Conservation (phyloP, 2,888 invertebrate species). For the Chrysolina oricalcia region DNA sequence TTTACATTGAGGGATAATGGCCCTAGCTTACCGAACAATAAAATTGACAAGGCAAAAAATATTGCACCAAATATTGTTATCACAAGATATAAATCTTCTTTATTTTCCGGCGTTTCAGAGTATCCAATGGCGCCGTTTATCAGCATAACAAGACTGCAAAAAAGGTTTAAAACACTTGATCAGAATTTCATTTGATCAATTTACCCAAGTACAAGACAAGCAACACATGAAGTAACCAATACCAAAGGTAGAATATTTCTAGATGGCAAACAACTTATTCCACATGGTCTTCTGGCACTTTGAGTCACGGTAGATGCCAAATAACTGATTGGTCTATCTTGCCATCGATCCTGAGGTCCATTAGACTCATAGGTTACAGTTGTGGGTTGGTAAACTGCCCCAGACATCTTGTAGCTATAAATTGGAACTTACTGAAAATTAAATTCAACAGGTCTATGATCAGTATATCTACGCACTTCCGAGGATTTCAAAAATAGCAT, state of each 20-base stretch:
- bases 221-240: conserved; percentile 66
- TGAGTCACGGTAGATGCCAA: conserved; percentile 72
- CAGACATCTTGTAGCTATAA: conserved; percentile 61
- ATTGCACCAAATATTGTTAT: conserved; percentile 78
- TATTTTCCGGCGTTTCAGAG: conserved; percentile 69
- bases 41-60: conserved; percentile 77
- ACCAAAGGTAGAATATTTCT: conserved; percentile 66
- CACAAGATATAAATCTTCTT: conserved; percentile 68
- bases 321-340: conserved; percentile 69
- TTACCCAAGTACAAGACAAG: conserved; percentile 67
- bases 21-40: conserved; percentile 74
- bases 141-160: conserved; percentile 76
- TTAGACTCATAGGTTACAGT: conserved; percentile 82
- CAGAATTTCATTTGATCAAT: conserved; percentile 22
- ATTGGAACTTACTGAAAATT: neutral
- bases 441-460: neutral
- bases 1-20: neutral
- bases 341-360: conserved; percentile 67
- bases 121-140: conserved; percentile 79
- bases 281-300: conserved; percentile 76
- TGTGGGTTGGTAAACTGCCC: conserved; percentile 86
- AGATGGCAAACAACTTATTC: conserved; percentile 70
- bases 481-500: too few relatives aligned
- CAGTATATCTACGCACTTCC: too few relatives aligned
- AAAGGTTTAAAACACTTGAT: conserved; percentile 24